These are phyloP conservation scores for Amblyopsis rosae DNA, from an alignment of 2,113 vertebrate species.

Conservation along the genomic window DNA sequence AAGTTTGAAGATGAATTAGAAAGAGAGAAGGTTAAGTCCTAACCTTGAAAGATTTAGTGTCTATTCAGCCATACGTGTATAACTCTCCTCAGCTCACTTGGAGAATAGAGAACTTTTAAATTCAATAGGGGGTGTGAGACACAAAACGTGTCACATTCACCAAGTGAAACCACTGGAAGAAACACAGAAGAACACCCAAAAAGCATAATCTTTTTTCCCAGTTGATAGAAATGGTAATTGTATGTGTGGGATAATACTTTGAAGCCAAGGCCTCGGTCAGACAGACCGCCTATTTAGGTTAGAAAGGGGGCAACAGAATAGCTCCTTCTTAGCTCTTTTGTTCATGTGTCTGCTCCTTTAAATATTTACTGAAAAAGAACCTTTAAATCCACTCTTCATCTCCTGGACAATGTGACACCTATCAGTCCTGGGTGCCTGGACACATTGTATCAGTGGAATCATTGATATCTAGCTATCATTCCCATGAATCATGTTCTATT, in stretches of 20 bases:
- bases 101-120: constrained; percentile 92
- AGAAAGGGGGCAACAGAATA: constrained; percentile 79
- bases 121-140: constrained; percentile 95
- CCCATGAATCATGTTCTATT: constrained; percentile 73
- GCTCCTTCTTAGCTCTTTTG: constrained; percentile 78
- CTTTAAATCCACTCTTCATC: constrained; percentile 77
- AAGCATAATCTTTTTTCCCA: constrained; percentile 95
- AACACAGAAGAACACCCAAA: constrained; percentile 98
- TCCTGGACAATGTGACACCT: constrained; percentile 74
- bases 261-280: constrained; percentile 81
- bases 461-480: constrained; percentile 70
- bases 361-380: constrained; percentile 82
- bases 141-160: constrained; percentile 99
- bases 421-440: constrained; percentile 72
- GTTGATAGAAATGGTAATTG: constrained; percentile 99
- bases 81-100: constrained; percentile 91
- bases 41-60: constrained; percentile 99
- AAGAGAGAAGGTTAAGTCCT: constrained; percentile 98
- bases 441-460: constrained; percentile 67
- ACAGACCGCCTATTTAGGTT: constrained; percentile 80
- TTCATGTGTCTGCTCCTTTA: constrained; percentile 75
- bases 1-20: constrained; percentile 97
- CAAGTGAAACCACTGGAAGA: constrained; percentile 99
- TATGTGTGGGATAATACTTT: constrained; percentile 87
- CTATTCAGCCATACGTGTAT: constrained; percentile 94